These are phyloP conservation scores for Enteromius paludinosus DNA, from an alignment of 2,797 vertebrate genomes.

Conservation along the genomic window DNA sequence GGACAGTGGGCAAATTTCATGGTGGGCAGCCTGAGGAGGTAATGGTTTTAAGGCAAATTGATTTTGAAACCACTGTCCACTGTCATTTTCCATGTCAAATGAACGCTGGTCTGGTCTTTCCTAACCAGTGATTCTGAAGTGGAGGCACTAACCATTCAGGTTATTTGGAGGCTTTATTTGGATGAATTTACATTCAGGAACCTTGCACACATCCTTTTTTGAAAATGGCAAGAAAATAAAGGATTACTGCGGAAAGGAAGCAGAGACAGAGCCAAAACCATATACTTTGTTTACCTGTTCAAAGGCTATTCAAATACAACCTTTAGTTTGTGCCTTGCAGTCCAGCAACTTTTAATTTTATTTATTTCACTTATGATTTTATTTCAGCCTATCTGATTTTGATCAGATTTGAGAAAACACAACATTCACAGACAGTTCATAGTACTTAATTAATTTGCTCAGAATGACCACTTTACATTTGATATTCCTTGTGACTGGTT, in stretches of 20 bases:
- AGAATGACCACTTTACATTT: background rate
- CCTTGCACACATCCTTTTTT: conserved; percentile 73
- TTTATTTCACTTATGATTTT: background rate
- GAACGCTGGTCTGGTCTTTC: conserved; percentile 74
- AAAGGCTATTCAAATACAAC: conserved; percentile 75
- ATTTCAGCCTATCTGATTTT: conserved; percentile 10
- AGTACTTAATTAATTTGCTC: background rate
- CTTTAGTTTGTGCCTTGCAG: conserved; percentile 41
- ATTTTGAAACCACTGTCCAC: conserved; percentile 80
- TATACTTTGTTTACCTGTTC: conserved; percentile 73
- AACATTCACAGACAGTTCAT: background rate
- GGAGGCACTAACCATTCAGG: conserved; percentile 70
- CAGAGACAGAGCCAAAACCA: conserved; percentile 67
- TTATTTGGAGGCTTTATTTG: conserved; percentile 76
- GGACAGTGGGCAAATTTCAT: conserved; percentile 70
- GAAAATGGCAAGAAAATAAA: conserved; percentile 67
- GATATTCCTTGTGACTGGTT: background rate
- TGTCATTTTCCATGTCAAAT: conserved; percentile 83
- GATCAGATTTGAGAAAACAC: background rate
- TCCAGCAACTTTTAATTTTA: conserved; percentile 39
- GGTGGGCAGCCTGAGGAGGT: conserved; percentile 64
- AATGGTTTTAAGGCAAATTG: conserved; percentile 80
- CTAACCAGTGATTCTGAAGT: conserved; percentile 71
- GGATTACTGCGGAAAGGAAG: conserved; percentile 74
- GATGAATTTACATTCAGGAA: conserved; percentile 81